Percentiles rank a stretch among this genome's conserved stretches.
These are phyloP conservation scores for Halocaridina rubra DNA, from an alignment of 2,888 invertebrate species.

Conservation along the genomic window DNA sequence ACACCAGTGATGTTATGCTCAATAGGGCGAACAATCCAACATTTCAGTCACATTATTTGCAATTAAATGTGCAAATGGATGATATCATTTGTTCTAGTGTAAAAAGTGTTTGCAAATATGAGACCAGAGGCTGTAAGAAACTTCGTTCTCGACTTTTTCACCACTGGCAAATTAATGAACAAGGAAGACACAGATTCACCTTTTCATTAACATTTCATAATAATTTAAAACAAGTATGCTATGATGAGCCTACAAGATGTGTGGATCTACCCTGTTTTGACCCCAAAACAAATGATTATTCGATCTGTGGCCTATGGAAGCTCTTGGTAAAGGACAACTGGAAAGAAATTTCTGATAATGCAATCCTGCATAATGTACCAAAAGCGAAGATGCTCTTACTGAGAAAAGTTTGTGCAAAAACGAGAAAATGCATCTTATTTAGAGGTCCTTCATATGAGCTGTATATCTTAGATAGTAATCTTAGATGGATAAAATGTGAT, in stretches of 20 bases:
- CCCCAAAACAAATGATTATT: neutral
- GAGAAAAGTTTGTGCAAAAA: slow-evolving; percentile 39
- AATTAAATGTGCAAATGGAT: slow-evolving; percentile 4
- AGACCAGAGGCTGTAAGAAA: slow-evolving; percentile 30
- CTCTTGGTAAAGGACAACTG: slow-evolving; percentile 33
- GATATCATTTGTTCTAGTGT: slow-evolving; percentile 52
- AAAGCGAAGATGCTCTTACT: slow-evolving; percentile 7
- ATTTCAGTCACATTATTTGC: neutral
- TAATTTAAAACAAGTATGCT: slow-evolving; percentile 26
- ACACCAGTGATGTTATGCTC: neutral
- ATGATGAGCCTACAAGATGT: slow-evolving; percentile 17
- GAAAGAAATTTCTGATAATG: slow-evolving; percentile 22
- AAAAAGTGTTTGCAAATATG: slow-evolving; percentile 31
- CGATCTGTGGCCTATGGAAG: slow-evolving; percentile 14
- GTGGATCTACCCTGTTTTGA: slow-evolving; percentile 32
- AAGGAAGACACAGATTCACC: slow-evolving; percentile 13
- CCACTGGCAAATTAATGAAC: slow-evolving; percentile 44
- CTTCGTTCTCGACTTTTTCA: slow-evolving; percentile 32
- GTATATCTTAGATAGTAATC: slow-evolving; percentile 39
- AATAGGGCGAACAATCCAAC: neutral
- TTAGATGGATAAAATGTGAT: slow-evolving; percentile 50
- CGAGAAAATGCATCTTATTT: neutral
- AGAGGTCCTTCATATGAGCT: neutral
- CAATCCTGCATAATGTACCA: slow-evolving; percentile 1
- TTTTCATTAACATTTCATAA: neutral